Percentiles rank a stretch among this genome's conserved stretches.
These are phyloP conservation scores for Drosophila parthenogenetica DNA, from an alignment of 2,888 invertebrate genomes.

Conservation along the genomic window DNA sequence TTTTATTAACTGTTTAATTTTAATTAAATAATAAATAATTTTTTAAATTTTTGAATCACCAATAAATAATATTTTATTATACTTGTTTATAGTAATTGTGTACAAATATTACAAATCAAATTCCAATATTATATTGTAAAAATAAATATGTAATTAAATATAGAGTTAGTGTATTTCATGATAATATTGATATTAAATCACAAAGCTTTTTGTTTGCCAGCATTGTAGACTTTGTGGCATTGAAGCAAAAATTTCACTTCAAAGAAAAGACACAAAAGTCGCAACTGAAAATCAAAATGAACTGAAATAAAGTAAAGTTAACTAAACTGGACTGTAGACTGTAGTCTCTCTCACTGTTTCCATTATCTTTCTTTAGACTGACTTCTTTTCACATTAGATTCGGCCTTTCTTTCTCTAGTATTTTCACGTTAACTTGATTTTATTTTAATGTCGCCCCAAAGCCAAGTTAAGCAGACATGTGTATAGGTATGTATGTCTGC, in stretches of 20 bases:
- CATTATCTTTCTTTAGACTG: slow-evolving; percentile 36
- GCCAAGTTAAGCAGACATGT: slow-evolving; percentile 27
- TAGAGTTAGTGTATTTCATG: not conserved
- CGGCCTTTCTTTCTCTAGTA: slow-evolving; percentile 53
- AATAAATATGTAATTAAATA: too few relatives aligned
- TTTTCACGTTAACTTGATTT: slow-evolving; percentile 68
- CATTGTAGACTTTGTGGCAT: slow-evolving; percentile 68
- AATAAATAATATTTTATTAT: too few relatives aligned
- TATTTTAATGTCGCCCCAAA: slow-evolving; percentile 68
- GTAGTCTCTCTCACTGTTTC: slow-evolving; percentile 13
- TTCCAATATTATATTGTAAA: too few relatives aligned
- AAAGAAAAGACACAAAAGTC: slow-evolving; percentile 69
- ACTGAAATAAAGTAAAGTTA: slow-evolving; percentile 16
- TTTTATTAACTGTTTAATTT: too few relatives aligned
- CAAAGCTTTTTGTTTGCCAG: slow-evolving; percentile 32
- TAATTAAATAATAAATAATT: too few relatives aligned
- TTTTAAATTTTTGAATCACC: too few relatives aligned
- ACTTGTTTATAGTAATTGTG: not conserved
- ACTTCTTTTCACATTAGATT: slow-evolving; percentile 44
- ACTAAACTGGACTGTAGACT: slow-evolving; percentile 32
- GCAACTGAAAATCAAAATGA: slow-evolving; percentile 18
- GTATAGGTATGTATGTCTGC: slow-evolving; percentile 24
- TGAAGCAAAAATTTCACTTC: slow-evolving; percentile 70
- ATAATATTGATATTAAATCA: slow-evolving; percentile 9
- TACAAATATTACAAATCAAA: not conserved